Percentiles rank a stretch among this genome's conserved stretches.
phyloP scores from a whole-genome alignment of 2,888 invertebrate species.

The Gnatocerus cornutus region DNA sequence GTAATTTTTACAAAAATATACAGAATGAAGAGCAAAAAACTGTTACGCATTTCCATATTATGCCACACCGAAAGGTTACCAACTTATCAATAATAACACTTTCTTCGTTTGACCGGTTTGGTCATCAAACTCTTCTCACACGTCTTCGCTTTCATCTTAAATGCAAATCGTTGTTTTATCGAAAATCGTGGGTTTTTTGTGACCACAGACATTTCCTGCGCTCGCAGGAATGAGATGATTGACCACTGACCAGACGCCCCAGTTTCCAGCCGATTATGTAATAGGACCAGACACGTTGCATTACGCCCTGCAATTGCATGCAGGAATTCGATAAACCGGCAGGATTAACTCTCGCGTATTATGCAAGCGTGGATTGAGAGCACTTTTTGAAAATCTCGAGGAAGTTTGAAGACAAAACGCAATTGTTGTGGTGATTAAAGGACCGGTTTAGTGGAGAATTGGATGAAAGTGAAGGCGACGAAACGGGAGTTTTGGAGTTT shows the following conservation, averaged over 20 bases:
- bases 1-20: too few species aligned
- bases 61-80: not conserved
- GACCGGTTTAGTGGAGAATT: not conserved
- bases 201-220: conserved; percentile 5
- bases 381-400: too few species aligned
- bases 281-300: conserved; percentile 3
- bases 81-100: conserved; percentile 13
- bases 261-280: not conserved
- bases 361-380: not conserved
- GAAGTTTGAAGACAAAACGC: too few species aligned
- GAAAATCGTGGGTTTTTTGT: not conserved
- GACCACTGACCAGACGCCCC: not conserved
- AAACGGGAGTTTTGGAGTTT: not conserved
- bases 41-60: not conserved
- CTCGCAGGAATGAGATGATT: not conserved
- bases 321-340: conserved; percentile 4
- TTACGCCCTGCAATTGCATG: not conserved
- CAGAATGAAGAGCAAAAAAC: not conserved
- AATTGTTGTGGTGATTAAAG: too few species aligned
- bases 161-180: not conserved
- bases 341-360: not conserved
- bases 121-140: not conserved
- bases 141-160: not conserved
- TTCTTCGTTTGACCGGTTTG: too few species aligned
- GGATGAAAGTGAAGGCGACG: not conserved